Conservation (phyloP, 2,797 vertebrate genomes). For the Sparidentex hasta region DNA sequence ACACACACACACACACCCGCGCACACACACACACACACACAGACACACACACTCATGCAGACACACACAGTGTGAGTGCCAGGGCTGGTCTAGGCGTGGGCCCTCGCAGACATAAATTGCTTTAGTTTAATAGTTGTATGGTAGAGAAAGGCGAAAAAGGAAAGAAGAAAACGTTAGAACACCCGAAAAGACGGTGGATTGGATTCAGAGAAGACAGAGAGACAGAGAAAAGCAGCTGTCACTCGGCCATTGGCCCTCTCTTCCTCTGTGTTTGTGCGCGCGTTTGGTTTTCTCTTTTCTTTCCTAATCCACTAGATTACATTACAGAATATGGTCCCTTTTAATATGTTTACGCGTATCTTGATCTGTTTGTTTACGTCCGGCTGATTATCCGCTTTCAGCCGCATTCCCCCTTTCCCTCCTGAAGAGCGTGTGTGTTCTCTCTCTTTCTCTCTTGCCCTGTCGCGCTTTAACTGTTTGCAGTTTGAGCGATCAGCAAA, state of each 20-base stretch:
- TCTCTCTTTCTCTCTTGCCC: not conserved
- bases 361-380: conserved; percentile 50
- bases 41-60: conserved; percentile 22
- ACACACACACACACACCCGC: too few species aligned
- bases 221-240: conserved; percentile 27
- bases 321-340: conserved; percentile 45
- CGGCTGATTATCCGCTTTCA: conserved; percentile 47
- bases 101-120: conserved; percentile 82
- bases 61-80: conserved; percentile 63
- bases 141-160: conserved; percentile 55
- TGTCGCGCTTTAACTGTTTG: conserved; percentile 33
- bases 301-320: conserved; percentile 45
- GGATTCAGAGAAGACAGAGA: too few species aligned
- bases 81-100: conserved; percentile 84
- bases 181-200: conserved; percentile 66
- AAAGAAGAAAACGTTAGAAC: conserved; percentile 63
- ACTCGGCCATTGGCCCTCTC: not conserved
- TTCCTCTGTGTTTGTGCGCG: conserved; percentile 11
- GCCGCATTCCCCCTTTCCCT: conserved; percentile 25
- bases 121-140: conserved; percentile 86
- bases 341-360: conserved; percentile 51
- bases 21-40: conserved; percentile 26
- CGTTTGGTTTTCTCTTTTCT: conserved; percentile 21
- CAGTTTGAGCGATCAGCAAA: conserved; percentile 56
- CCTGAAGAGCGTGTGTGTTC: conserved; percentile 14